A percentile compares a stretch with the other conserved stretches of the same genome.
These are phyloP conservation scores for Porites divaricata DNA, from an alignment of 92 coral and sea anemone species.

Conservation along the genomic window DNA sequence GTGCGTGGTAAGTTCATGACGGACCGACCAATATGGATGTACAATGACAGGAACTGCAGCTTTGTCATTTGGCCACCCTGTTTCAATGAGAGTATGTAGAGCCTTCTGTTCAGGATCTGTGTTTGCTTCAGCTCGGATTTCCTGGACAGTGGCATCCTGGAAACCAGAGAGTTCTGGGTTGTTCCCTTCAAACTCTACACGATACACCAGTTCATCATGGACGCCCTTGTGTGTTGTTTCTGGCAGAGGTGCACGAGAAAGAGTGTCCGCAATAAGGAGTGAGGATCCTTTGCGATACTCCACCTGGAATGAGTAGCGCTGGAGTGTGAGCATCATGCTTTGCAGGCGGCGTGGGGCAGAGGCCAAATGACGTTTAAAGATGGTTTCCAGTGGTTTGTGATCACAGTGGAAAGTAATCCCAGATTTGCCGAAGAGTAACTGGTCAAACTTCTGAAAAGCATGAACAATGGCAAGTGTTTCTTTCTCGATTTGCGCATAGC, in stretches of 20 bases:
- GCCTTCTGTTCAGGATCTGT: constrained; percentile 29
- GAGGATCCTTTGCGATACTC: constrained; percentile 36
- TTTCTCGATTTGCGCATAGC: constrained; percentile 74
- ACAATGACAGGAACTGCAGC: constrained; percentile 23
- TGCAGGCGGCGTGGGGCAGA: constrained; percentile 72
- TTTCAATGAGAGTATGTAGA: not conserved
- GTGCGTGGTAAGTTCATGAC: constrained; percentile 55
- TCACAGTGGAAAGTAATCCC: constrained; percentile 69
- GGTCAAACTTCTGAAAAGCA: constrained; percentile 69
- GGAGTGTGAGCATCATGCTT: constrained; percentile 70
- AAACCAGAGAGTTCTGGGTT: constrained; percentile 43
- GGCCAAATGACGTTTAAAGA: constrained; percentile 58
- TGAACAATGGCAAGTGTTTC: too few relatives aligned
- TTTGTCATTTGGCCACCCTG: constrained; percentile 29
- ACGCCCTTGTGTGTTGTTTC: constrained; percentile 36
- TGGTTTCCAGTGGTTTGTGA: constrained; percentile 63
- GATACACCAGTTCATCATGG: constrained; percentile 48
- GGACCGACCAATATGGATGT: constrained; percentile 54
- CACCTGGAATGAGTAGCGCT: constrained; percentile 62
- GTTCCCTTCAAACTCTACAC: constrained; percentile 21
- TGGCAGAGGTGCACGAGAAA: constrained; percentile 23
- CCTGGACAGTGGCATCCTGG: constrained; percentile 31
- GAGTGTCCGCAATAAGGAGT: constrained; percentile 44
- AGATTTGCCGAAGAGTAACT: constrained; percentile 64
- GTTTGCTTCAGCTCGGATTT: constrained; percentile 1